Evolutionary conservation across 2,888 invertebrate species (phyloP), one percentile per base, ranked within the genome.

Genomic region (Toxonevra muliebris): DNA sequence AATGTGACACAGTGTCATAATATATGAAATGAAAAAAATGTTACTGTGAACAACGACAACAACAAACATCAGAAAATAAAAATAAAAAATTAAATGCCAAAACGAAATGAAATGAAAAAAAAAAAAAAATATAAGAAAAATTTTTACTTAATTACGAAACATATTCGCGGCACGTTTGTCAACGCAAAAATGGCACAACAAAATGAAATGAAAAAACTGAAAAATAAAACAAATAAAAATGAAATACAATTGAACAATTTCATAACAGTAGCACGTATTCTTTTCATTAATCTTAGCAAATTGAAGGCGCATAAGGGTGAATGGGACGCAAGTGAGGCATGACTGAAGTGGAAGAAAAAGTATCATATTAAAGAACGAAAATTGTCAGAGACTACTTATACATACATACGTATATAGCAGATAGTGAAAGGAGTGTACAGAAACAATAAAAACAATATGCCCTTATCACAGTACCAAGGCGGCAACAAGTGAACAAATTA

Each of bases 71-170:
- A n/a, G n/a, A n/a, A n/a, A n/a, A n/a, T n/a, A n/a, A n/a, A n/a
- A n/a, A n/a, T n/a, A n/a, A n/a, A n/a, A n/a, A n/a, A n/a, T n/a
- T n/a, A n/a, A n/a, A n/a, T n/a, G n/a, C n/a, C n/a, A n/a, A 42
- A 41, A 58, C 41, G 12, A 58, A 13, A 20, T 41, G 19, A n/a
- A 42, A 17, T 19, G 19, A 19, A 13, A 42, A 53, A 53, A 40
- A 15, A 42, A 53, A 40, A 15, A 42, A 41, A 61, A 5, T n/a
- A 17, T 13, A 40, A 40, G 10, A 53, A 52, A 8, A 48, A 48
- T 15, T 50, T 59, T 65, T 58, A 65, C 58, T 65, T 65, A 65
- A 65, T 65, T 65, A 65, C 59, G n/a, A 9, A 42, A 5, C 50
- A 59, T 57, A 57, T 57, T 48, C 64, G 15, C 19, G 48, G 52